Evolutionary conservation across 2,888 invertebrate species (phyloP), one percentile per base, ranked within the genome.

Genomic region (Clunio marinus): DNA sequence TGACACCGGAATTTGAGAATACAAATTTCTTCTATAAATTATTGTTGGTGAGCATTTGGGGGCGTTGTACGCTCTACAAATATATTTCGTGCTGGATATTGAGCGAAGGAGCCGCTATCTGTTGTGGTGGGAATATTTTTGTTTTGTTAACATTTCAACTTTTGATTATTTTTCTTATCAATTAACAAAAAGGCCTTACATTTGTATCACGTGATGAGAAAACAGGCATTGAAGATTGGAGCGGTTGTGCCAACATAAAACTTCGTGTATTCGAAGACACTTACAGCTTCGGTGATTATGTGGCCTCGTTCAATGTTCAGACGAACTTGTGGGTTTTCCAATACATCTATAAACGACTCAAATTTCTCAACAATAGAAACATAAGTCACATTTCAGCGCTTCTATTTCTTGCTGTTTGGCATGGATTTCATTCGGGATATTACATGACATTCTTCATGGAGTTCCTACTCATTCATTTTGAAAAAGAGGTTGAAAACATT

Each of bases 321-420:
- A 98, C 98, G 0, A 98, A 98, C 79, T 84, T 87, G 67, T 98
- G 97, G 89, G 91, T 95, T 69, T 89, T 89, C 0, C 91, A 93
- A 80, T 96, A 98, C 77, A 82, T 98, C 22, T 98, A 94, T 81
- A 97, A 97, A 76, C 83, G 98, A 2, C 82, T 98, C 46, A 91
- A 89, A 75, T 97, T 96, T 77, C 81, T 98, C 59, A 92, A 92
- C 58, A 93, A 89, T 78, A 85, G 89, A 20, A 83, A 83, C 45
- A 79, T 87, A 1, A 96, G 96, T 71, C 97, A 98, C 77, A 81
- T 86, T 0, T 82, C 85, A 0, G 91, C 96, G 0, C 80, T 99
- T 45, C 69, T 86, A 0, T 98, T 96, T 79, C 83, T 99, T 41
- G 95, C 98, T 0, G 75, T 96, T 0, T 98, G 98, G 98, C 98